Conservation (phyloP, 2,888 invertebrate genomes). For the Troglohyphantes excavatus region DNA sequence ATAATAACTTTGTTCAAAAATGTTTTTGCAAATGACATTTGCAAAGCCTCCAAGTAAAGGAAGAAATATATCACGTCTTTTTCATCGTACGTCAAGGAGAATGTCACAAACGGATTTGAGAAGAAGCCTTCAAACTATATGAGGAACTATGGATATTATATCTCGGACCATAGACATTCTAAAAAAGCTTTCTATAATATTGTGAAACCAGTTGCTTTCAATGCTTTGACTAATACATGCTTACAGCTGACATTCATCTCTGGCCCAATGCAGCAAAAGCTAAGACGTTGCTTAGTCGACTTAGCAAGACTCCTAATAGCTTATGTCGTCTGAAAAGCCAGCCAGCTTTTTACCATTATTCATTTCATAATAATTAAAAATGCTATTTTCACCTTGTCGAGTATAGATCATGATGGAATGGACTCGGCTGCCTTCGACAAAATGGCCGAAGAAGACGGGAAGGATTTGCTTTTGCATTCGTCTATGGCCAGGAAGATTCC, state of each 20-base stretch:
- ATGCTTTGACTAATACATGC: slow-evolving; percentile 71
- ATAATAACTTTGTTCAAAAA: no score
- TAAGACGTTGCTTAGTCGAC: slow-evolving; percentile 36
- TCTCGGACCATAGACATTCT: no score
- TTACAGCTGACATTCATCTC: slow-evolving; percentile 47
- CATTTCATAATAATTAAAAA: slow-evolving; percentile 54
- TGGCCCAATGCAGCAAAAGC: slow-evolving; percentile 27
- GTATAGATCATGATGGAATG: slow-evolving; percentile 59
- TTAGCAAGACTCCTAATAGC: slow-evolving; percentile 17
- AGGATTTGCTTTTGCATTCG: slow-evolving; percentile 20
- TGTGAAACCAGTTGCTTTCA: slow-evolving; percentile 43
- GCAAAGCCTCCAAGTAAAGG: no score
- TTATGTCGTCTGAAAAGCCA: slow-evolving; percentile 21
- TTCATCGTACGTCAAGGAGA: no score
- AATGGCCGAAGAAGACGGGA: neutral
- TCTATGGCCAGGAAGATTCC: slow-evolving; percentile 11
- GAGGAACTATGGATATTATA: no score
- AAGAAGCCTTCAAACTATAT: neutral
- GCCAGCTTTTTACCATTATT: slow-evolving; percentile 27
- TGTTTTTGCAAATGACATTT: no score
- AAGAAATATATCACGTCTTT: no score
- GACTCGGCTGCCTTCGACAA: neutral
- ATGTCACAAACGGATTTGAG: no score
- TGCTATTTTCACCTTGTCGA: slow-evolving; percentile 64
- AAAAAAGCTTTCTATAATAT: neutral